Base-by-base conservation (phyloP, 2,797 vertebrate species). In the Eulemur mongoz region DNA sequence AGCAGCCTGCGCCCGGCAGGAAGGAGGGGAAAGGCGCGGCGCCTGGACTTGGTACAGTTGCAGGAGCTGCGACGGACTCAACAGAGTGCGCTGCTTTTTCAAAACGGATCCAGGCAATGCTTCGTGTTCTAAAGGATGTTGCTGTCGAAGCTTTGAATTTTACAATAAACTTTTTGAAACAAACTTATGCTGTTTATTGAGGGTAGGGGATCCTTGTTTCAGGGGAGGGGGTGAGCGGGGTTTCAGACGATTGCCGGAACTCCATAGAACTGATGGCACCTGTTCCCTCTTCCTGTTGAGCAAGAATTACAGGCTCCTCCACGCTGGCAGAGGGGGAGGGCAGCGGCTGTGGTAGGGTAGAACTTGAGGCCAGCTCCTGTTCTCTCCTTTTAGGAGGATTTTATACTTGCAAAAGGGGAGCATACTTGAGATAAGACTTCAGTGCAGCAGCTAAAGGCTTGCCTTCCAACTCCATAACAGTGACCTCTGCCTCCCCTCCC, bases 111-210 rank as follows among this genome's bases (percentile, higher is more conserved):
- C 88, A 94, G 97, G 97, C 96, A 98, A 94, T 97, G 98, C 96
- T 96, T 83, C 50, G 27, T 98, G 97, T 97, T 92, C 57, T 94
- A 92, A 87, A 98, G 92, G 98, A 98, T 97, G 96, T 93, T 98
- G 97, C 97, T 97, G 87, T 97, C 95, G 95, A 98, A 98, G 96
- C 90, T 90, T 90, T 97, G 91, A 97, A 25, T 97, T 98, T 98
- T 96, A 81, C 98, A 99, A 99, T 99, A 99, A 99, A 99, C 61
- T 61, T 96, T 91, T 96, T 98, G 95, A 98, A 98, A 98, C 89
- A 93, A 89, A 97, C 92, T 40, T 92, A 92, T 35, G 69, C 83
- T 98, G 95, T 97, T 98, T 93, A 90, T 93, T 97, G 75, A 86
- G 89, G 89, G 91, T 43, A 12, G 89, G 89, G 84, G 50, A 61